Evolutionary conservation across 2,888 invertebrate genomes (phyloP).

Genomic region (Aphidoletes aphidimyza): DNA sequence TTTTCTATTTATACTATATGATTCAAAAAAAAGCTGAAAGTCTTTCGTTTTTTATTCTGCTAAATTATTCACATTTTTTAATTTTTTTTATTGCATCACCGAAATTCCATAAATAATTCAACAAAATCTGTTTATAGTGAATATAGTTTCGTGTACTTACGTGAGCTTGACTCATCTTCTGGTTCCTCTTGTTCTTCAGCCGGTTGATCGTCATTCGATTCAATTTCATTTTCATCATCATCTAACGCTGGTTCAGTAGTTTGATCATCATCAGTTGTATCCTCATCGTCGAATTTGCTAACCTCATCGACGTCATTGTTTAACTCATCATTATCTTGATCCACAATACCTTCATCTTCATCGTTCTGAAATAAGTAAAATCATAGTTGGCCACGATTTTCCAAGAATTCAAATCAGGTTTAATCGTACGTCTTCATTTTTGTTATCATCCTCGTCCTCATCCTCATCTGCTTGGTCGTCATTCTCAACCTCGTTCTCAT

Average conservation of each 20-base stretch:
- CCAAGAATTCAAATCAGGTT: too few relatives aligned
- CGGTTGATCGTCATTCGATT: slow-evolving; percentile 59
- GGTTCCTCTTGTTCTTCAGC: slow-evolving; percentile 20
- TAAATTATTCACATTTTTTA: background rate
- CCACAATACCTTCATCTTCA: background rate
- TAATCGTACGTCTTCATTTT: too few relatives aligned
- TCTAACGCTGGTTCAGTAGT: slow-evolving; percentile 61
- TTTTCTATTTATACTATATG: too few relatives aligned
- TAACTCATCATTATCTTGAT: background rate
- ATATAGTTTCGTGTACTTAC: slow-evolving; percentile 58
- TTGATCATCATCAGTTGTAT: slow-evolving; percentile 64
- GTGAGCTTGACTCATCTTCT: slow-evolving; percentile 58
- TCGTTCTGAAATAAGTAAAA: slow-evolving; percentile 59
- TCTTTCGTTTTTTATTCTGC: background rate
- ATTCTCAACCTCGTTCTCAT: too few relatives aligned
- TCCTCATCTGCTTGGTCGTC: too few relatives aligned
- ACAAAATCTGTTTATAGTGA: slow-evolving; percentile 9
- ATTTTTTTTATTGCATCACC: background rate
- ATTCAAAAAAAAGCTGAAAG: background rate
- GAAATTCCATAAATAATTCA: slow-evolving; percentile 48
- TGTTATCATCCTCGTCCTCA: too few relatives aligned
- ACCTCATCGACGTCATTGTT: background rate
- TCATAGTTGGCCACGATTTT: too few relatives aligned
- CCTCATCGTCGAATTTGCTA: slow-evolving; percentile 61
- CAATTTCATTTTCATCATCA: slow-evolving; percentile 59